Evolutionary conservation across 1,140 invertebrate genomes (phyloP), one percentile per base, ranked within the genome.

Genomic region (Oreohelix idahoensis): DNA sequence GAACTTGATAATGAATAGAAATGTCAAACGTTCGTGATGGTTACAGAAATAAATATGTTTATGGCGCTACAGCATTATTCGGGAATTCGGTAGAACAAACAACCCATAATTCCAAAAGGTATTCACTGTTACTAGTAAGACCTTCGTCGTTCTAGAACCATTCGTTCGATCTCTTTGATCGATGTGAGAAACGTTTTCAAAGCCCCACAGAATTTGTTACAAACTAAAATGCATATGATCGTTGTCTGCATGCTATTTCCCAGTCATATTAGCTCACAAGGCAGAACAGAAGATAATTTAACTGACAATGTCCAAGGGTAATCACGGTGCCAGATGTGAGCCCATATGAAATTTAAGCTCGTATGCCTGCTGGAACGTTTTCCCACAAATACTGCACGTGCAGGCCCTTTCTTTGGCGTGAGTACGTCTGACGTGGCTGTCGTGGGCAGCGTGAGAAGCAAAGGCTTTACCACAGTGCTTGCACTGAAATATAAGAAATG

Each of bases 401-500:
- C 86, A 88, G 0, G 85, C 63, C 36, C 88, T 85, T 20, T 91
- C 90, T 70, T 89, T 89, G 51, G 88, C 85, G 83, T 94, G 94
- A 23, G 93, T 93, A 71, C 94, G 84, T 81, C 94, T 88, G 77
- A 94, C 93, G 88, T 94, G 94, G 86, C 93, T 93, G 90, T 94
- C 94, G 87, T 94, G 94, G 11, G 94, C 94, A 5, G 94, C 94
- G 84, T 94, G 94, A 1, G 94, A 94, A 8, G 93, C 92, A 88
- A 93, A 93, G 26, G 93, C 92, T 82, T 93, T 93, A 17, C 93
- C 92, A 85, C 93, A 93, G 86, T 91, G 90, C 84, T 92, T 92
- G 84, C 93, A 93, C 92, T 93, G 87, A 58, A 89, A 89, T 32
- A 77, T 38, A 66, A 71, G 58, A 70, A 58, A 58, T n/a, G n/a